These are phyloP conservation scores for Argyrosomus japonicus DNA, from an alignment of 2,113 vertebrate species.

Conservation along the genomic window DNA sequence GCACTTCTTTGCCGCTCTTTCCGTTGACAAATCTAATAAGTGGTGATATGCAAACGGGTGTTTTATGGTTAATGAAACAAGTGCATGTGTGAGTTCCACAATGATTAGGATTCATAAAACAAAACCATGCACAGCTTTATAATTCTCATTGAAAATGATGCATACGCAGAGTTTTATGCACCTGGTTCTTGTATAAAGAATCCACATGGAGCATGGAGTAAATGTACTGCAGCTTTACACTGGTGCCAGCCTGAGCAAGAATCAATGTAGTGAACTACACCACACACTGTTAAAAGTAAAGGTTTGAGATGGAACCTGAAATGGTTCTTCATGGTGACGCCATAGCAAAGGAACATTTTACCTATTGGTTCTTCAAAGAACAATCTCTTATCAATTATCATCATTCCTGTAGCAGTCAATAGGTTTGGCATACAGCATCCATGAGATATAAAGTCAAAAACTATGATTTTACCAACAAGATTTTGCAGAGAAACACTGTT, in stretches of 20 bases:
- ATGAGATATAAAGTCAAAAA: too few relatives aligned
- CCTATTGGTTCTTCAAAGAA: too few relatives aligned
- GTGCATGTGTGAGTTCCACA: background rate
- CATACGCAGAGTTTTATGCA: background rate
- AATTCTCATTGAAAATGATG: background rate
- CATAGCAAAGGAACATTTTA: too few relatives aligned
- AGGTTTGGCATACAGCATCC: too few relatives aligned
- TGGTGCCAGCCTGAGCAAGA: conserved; percentile 1
- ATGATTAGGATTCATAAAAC: background rate
- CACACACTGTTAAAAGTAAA: background rate
- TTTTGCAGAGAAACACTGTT: too few relatives aligned
- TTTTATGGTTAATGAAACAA: background rate
- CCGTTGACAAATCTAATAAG: background rate
- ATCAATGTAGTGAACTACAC: background rate
- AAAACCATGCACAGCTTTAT: background rate
- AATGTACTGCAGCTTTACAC: background rate
- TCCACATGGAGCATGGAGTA: background rate
- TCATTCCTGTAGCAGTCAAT: too few relatives aligned
- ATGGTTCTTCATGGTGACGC: too few relatives aligned
- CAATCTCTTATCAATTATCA: too few relatives aligned
- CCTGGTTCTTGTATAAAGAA: background rate
- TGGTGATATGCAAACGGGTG: background rate
- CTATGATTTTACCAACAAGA: too few relatives aligned
- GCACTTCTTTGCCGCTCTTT: background rate
- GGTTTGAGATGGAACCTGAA: too few relatives aligned